Evolutionary conservation across 2,888 invertebrate species (phyloP), one percentile per base, ranked within the genome.

Genomic region (Syrista parreyssii): DNA sequence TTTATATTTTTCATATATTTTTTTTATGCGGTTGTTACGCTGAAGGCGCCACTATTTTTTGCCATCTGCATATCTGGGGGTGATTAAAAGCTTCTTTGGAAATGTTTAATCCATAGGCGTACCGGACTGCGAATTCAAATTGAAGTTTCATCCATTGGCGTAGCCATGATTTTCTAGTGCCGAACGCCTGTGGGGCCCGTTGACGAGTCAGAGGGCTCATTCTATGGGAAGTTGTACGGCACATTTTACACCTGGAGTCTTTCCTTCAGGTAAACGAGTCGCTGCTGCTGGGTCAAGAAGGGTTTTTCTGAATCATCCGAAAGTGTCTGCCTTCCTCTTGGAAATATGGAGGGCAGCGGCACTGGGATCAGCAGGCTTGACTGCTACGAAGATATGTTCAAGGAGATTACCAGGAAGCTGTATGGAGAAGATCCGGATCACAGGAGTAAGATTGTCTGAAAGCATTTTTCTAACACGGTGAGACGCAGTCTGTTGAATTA

Each of bases 381-480:
- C 92, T 93, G 93, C 91, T 95, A 96, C 93, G 96, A 96, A 92
- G 96, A 96, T 90, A 96, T 96, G 95, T 96, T 96, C 92, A 97
- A 97, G 92, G 97, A 97, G 94, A 97, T 97, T 90, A 97, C 97
- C 82, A 95, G 97, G 91, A 97, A 97, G 93, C 93, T 97, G 85
- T 97, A 97, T 92, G 97, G 97, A 82, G 97, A 97, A 92, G 97
- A 97, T 91, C 92, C 88, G 76, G 91, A 83, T 91, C 93, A 91
- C 78, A 90, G 86, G 89, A 91, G 88, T 89, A 88, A 85, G 91
- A 87, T 36, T 84, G 40, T 84, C 84, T 76, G 86, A 85, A 81
- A 78, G 71, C 74, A n/a, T 71, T 71, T 32, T 69, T 71, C 31
- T 23, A 12, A 15, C 15, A 23, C 9, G 23, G 55, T 23, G 23